These are phyloP conservation scores for Cylindroiulus punctatus DNA, from an alignment of 2,888 invertebrate species.

Conservation along the genomic window DNA sequence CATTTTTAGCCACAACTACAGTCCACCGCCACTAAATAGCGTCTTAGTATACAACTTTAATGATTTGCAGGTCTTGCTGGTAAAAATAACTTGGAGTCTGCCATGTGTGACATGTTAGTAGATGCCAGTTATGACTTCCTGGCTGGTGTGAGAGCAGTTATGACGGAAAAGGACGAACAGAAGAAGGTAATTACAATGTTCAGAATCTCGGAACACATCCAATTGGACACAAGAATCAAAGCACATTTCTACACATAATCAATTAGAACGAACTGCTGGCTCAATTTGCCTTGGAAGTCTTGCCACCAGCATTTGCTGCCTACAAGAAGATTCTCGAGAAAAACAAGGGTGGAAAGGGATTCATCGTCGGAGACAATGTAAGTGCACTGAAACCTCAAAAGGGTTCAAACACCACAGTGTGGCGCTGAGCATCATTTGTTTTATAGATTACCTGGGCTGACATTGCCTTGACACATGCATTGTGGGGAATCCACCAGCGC, in stretches of 20 bases:
- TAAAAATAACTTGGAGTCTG: constrained; percentile 59
- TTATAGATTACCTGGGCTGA: constrained; percentile 75
- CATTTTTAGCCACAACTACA: not conserved
- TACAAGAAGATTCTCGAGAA: constrained; percentile 23
- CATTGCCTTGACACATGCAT: constrained; percentile 70
- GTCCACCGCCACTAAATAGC: not conserved
- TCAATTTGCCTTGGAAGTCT: constrained; percentile 27
- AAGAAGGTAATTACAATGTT: constrained; percentile 56
- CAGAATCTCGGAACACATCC: not conserved
- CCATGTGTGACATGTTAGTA: constrained; percentile 60
- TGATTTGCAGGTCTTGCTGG: constrained; percentile 59
- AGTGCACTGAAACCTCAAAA: not conserved
- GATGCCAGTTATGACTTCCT: constrained; percentile 60
- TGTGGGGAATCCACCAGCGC: constrained; percentile 72
- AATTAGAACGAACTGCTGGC: constrained; percentile 44
- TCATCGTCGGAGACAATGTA: constrained; percentile 53
- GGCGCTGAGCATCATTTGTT: not conserved
- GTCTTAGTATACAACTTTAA: not conserved
- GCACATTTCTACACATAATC: not conserved
- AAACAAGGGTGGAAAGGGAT: constrained; percentile 48
- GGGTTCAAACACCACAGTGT: not conserved
- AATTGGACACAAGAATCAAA: not conserved
- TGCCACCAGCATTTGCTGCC: constrained; percentile 21
- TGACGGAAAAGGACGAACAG: constrained; percentile 34
- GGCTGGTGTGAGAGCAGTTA: not conserved